Evolutionary conservation across 2,888 invertebrate species (phyloP).

Genomic region (Limnephilus marmoratus): DNA sequence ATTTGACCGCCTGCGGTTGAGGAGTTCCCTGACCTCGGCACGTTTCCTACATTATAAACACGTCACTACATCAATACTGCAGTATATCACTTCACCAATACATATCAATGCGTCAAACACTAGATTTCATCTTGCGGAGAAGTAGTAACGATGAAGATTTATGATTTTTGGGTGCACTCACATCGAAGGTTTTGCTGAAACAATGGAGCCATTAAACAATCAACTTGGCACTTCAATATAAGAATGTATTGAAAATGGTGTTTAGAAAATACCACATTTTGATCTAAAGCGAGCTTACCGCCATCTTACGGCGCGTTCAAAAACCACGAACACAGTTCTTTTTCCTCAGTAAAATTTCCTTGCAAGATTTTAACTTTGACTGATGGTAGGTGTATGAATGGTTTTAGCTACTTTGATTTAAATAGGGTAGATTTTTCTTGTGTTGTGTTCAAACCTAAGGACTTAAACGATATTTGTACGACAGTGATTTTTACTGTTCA

Average conservation of each 20-base stretch:
- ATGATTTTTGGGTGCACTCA: background rate
- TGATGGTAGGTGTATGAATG: too few relatives aligned
- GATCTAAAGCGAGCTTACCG: background rate
- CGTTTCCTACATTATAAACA: constrained; percentile 67
- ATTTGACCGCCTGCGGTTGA: constrained; percentile 83
- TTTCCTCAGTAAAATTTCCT: too few relatives aligned
- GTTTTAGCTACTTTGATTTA: too few relatives aligned
- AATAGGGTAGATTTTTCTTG: too few relatives aligned
- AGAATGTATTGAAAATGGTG: background rate
- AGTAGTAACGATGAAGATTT: background rate
- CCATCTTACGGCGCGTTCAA: too few relatives aligned
- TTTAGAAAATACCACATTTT: background rate
- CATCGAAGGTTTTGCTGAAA: background rate
- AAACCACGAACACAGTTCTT: too few relatives aligned
- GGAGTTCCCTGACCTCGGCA: constrained; percentile 86
- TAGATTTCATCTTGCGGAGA: background rate
- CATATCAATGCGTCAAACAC: background rate
- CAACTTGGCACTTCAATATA: background rate
- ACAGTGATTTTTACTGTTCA: too few relatives aligned
- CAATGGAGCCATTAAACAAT: background rate
- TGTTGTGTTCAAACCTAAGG: too few relatives aligned
- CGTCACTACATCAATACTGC: background rate
- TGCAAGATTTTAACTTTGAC: too few relatives aligned
- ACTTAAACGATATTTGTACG: too few relatives aligned
- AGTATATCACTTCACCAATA: background rate